These are phyloP conservation scores for Thryonomys swinderianus DNA, from an alignment of 2,113 vertebrate genomes.

Conservation along the genomic window DNA sequence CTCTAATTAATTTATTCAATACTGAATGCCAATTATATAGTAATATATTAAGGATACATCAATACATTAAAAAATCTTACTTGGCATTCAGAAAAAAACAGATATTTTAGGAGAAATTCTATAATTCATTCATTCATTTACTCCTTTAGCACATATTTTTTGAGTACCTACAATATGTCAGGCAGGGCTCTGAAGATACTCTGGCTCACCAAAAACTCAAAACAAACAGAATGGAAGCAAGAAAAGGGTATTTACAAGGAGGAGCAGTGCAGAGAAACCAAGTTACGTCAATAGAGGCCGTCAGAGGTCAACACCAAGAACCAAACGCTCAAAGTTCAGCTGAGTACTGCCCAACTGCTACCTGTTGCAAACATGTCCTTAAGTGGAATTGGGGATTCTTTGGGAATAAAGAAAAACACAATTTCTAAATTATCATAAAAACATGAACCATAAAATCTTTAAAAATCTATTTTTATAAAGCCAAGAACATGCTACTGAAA, in stretches of 20 bases:
- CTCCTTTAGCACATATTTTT: constrained; percentile 20
- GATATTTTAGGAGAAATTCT: constrained; percentile 38
- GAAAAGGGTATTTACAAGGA: background rate
- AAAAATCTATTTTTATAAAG: constrained; percentile 44
- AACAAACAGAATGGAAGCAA: background rate
- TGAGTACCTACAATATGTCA: background rate
- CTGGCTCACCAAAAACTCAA: background rate
- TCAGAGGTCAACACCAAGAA: background rate
- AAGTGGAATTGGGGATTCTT: background rate
- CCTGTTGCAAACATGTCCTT: background rate
- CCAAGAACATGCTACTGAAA: background rate
- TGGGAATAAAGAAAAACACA: background rate
- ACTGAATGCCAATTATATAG: background rate
- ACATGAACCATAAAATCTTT: constrained; percentile 46
- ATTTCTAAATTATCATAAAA: constrained; percentile 35
- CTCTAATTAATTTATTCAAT: background rate
- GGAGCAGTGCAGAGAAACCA: background rate
- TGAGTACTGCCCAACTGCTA: background rate
- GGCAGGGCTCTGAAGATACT: background rate
- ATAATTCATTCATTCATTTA: background rate
- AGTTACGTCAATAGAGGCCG: background rate
- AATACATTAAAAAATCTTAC: background rate
- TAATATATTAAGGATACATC: background rate
- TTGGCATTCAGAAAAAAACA: constrained; percentile 37
- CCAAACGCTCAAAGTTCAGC: background rate